These are phyloP conservation scores for Potorous gilbertii DNA, from an alignment of 2,797 vertebrate species.

Conservation along the genomic window DNA sequence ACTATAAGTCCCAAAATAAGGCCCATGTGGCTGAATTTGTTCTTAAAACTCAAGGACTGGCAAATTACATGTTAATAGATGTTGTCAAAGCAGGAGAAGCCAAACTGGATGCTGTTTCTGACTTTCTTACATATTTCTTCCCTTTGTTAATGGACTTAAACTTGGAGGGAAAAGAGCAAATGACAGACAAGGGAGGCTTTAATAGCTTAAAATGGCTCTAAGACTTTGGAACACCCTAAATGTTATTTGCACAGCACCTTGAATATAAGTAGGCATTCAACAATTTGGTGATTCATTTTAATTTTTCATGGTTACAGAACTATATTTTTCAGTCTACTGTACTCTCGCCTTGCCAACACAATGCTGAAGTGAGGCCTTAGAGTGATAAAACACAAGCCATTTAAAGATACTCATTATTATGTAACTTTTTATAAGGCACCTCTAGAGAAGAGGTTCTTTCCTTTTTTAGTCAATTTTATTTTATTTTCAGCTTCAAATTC, in stretches of 20 bases:
- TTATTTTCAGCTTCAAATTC: neutral
- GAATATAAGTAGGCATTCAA: neutral
- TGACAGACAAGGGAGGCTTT: neutral
- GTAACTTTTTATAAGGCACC: neutral
- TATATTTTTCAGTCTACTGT: neutral
- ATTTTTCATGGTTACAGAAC: constrained; percentile 13
- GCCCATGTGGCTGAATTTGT: neutral
- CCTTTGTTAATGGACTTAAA: neutral
- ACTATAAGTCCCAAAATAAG: constrained; percentile 23
- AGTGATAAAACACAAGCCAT: neutral
- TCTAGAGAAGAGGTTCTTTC: neutral
- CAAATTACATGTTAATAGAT: rapidly evolving
- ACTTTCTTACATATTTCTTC: constrained; percentile 20
- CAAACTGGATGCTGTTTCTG: neutral
- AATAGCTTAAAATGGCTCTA: neutral
- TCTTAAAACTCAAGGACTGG: constrained; percentile 3
- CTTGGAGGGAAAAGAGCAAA: constrained; percentile 10
- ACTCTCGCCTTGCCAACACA: neutral
- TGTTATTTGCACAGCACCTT: neutral
- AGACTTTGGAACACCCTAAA: neutral
- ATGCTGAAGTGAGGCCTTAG: neutral
- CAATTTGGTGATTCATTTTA: constrained; percentile 4
- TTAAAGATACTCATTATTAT: neutral
- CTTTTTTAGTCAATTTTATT: neutral
- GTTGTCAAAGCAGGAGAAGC: neutral